Percentiles rank a stretch among this genome's conserved stretches.
Evolutionary conservation across 1,140 invertebrate species (phyloP).

Genomic region (Drosophila sproati): DNA sequence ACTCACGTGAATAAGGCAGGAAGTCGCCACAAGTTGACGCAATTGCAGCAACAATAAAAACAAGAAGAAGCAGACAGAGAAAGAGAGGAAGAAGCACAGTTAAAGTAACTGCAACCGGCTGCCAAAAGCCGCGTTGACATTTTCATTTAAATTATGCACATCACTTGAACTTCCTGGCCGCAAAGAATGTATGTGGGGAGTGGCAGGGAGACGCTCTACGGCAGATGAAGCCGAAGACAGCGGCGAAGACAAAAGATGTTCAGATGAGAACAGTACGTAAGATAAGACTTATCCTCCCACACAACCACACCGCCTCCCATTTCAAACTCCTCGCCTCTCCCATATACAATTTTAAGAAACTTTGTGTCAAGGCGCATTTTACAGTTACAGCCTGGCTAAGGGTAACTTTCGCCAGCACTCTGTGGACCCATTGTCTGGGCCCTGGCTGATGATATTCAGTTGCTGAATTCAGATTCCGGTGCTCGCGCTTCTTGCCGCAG

Average conservation of each 20-base stretch:
- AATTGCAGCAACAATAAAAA: conserved; percentile 28
- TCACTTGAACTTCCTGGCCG: conserved; percentile 74
- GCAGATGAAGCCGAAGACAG: conserved; percentile 47
- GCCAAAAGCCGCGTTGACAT: conserved; percentile 80
- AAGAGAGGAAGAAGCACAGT: conserved; percentile 35
- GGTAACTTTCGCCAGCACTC: conserved; percentile 70
- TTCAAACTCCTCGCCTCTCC: neutral
- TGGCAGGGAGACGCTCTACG: neutral
- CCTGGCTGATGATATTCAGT: conserved; percentile 40
- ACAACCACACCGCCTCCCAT: conserved; percentile 12
- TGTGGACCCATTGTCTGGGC: conserved; percentile 44
- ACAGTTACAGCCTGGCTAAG: conserved; percentile 73
- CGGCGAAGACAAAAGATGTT: conserved; percentile 32
- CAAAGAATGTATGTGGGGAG: conserved; percentile 22
- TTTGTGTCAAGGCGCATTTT: conserved; percentile 81
- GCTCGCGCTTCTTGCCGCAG: conserved; percentile 46
- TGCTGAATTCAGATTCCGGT: conserved; percentile 71
- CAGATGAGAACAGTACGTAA: conserved; percentile 35
- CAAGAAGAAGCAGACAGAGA: conserved; percentile 39
- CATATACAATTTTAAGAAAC: conserved; percentile 36
- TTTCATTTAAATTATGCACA: conserved; percentile 84
- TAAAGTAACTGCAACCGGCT: conserved; percentile 75
- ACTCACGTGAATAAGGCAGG: conserved; percentile 17
- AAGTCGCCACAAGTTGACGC: conserved; percentile 5
- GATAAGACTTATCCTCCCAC: conserved; percentile 53